Evolutionary conservation across 1,140 invertebrate species (phyloP).

Genomic region (Brachionus rubens): DNA sequence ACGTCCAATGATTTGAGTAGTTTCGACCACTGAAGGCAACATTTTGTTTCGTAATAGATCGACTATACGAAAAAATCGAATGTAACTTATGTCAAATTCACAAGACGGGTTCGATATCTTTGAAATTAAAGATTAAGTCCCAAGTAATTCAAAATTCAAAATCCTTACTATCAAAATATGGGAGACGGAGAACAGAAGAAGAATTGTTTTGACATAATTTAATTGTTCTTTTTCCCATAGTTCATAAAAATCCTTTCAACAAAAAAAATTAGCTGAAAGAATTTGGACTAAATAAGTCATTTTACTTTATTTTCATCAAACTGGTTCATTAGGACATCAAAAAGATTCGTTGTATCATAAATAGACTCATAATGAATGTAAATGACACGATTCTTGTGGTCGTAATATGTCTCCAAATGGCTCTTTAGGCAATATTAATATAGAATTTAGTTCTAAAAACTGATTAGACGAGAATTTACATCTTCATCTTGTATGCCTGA

Average conservation of each 20-base stretch:
- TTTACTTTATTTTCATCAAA: constrained; percentile 54
- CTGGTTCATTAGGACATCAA: constrained; percentile 64
- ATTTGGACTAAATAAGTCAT: too few species aligned
- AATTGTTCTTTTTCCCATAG: constrained; percentile 73
- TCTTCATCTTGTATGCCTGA: not conserved
- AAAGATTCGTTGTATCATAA: constrained; percentile 65
- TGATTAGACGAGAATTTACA: too few species aligned
- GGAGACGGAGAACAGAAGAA: constrained; percentile 75
- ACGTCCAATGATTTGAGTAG: constrained; percentile 50
- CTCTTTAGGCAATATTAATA: constrained; percentile 58
- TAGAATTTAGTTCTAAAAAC: constrained; percentile 47
- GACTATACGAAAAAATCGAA: constrained; percentile 75
- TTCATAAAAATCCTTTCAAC: constrained; percentile 70
- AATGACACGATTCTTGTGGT: constrained; percentile 66
- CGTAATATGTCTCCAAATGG: constrained; percentile 70
- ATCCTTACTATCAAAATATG: constrained; percentile 67
- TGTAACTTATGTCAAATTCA: constrained; percentile 75
- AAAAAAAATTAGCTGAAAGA: too few species aligned
- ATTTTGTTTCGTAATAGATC: constrained; percentile 68
- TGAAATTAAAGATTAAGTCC: constrained; percentile 49
- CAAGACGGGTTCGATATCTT: constrained; percentile 53
- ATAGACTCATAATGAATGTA: constrained; percentile 69
- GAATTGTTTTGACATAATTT: constrained; percentile 70
- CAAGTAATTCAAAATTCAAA: too few species aligned
- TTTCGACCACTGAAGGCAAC: constrained; percentile 16